phyloP scores from a whole-genome alignment of 2,113 vertebrate genomes.

The Clarias batrachus region DNA sequence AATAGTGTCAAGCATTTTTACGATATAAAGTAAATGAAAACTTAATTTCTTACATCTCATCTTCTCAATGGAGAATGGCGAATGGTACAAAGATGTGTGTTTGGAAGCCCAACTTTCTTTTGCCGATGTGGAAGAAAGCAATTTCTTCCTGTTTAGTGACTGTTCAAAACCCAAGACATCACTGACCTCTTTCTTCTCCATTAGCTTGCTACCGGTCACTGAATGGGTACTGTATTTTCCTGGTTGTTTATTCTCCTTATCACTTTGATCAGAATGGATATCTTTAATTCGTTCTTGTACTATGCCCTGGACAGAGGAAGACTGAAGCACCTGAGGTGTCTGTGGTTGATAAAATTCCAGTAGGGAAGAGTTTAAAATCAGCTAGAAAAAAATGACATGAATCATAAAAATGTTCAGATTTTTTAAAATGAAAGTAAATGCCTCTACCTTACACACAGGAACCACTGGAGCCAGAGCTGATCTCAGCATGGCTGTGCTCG shows the following conservation, averaged over 20 bases:
- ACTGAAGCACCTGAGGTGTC: neutral
- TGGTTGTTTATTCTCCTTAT: slow-evolving; percentile 23
- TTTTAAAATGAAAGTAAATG: neutral
- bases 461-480: neutral
- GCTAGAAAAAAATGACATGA: neutral
- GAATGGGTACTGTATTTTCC: neutral
- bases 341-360: slow-evolving; percentile 4
- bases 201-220: neutral
- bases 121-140: neutral
- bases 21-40: neutral
- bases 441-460: neutral
- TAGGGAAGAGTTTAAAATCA: neutral
- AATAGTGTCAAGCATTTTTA: neutral
- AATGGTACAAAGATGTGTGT: slow-evolving; percentile 47
- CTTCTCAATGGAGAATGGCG: slow-evolving; percentile 70
- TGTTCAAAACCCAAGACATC: slow-evolving; percentile 4
- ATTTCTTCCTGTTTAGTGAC: slow-evolving; percentile 34
- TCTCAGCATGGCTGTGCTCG: neutral
- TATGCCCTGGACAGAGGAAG: neutral
- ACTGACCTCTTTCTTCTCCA: slow-evolving; percentile 26
- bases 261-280: neutral
- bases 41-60: slow-evolving; percentile 80
- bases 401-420: neutral
- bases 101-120: slow-evolving; percentile 49
- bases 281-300: slow-evolving; percentile 16